Base-by-base conservation (phyloP, 1,140 invertebrate species). In the Ceratina calcarata region DNA sequence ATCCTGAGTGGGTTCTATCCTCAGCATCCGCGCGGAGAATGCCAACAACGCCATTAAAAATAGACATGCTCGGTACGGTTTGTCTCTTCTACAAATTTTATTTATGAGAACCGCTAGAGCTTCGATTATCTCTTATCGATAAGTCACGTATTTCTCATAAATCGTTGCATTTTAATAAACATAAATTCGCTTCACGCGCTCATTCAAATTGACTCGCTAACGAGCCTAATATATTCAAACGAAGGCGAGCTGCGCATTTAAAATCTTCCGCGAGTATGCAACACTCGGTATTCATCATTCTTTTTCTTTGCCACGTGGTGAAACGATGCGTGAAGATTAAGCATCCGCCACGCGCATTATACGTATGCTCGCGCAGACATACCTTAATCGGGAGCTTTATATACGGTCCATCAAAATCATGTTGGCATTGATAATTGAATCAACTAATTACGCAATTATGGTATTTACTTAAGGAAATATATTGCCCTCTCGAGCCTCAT, bases 11-110 rank as follows among this genome's bases (percentile, higher is more conserved):
- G 72, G 71, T 20, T 75, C n/a, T 74, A 78, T 81, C 68, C 45
- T 8, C 58, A n/a, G n/a, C 22, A 24, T 16, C 58, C 64, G 49
- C 37, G 13, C 61, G 37, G n/a, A 85, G 62, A 45, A 89, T 89
- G 89, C 53, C 89, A 76, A 85, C 87, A 68, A 86, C 80, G 45
- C 88, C 88, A 72, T 84, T 89, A 37, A 87, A 82, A 75, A 65
- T 82, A 71, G 87, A 85, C 68, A 82, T 70, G 58, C 51, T 84
- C 32, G 83, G 83, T 88, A 87, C 32, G 67, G n/a, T 79, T 74
- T 53, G 22, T 74, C 75, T 76, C 57, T 3, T 80, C n/a, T 22
- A 13, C 61, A 60, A 24, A 60, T 69, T 61, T 61, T 22, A 18
- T 45, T 15, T 22, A n/a, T 15, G 20, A 16, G 20, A 20, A 18